Percentiles rank a stretch among this genome's conserved stretches.
phyloP scores from a whole-genome alignment of 1,140 invertebrate species.

The Lepidurus arcticus region DNA sequence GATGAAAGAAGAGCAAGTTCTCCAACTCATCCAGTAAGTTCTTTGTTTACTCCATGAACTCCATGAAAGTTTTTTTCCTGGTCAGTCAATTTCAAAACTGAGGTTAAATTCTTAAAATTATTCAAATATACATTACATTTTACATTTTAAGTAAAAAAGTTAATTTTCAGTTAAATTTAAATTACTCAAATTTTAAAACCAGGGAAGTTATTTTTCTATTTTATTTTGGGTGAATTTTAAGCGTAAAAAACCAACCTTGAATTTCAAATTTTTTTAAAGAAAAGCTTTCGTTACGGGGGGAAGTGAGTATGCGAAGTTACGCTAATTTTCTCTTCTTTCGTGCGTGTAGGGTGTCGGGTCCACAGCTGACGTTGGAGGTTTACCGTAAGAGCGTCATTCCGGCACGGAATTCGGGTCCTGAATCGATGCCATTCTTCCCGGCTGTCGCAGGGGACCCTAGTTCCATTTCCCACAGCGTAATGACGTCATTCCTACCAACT shows the following conservation, averaged over 20 bases:
- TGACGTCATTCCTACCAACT: not conserved
- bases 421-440: not conserved
- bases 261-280: no score
- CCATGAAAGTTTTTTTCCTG: not conserved
- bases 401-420: not conserved
- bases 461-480: not conserved
- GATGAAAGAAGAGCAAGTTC: conserved; percentile 67
- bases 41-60: conserved; percentile 28
- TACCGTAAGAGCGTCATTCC: conserved; percentile 50
- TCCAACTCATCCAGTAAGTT: conserved; percentile 69
- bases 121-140: no score
- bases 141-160: no score
- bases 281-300: no score
- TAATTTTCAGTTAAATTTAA: no score
- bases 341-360: conserved; percentile 56
- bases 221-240: no score
- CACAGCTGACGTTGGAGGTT: conserved; percentile 66
- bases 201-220: no score
- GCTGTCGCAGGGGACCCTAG: not conserved
- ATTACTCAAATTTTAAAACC: no score
- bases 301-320: not conserved
- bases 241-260: no score
- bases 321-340: conserved; percentile 28
- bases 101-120: not conserved
- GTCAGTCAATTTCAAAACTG: not conserved